A percentile compares a stretch with the other conserved stretches of the same genome.
These are phyloP conservation scores for Thera britannica DNA, from an alignment of 2,888 invertebrate species.

Conservation along the genomic window DNA sequence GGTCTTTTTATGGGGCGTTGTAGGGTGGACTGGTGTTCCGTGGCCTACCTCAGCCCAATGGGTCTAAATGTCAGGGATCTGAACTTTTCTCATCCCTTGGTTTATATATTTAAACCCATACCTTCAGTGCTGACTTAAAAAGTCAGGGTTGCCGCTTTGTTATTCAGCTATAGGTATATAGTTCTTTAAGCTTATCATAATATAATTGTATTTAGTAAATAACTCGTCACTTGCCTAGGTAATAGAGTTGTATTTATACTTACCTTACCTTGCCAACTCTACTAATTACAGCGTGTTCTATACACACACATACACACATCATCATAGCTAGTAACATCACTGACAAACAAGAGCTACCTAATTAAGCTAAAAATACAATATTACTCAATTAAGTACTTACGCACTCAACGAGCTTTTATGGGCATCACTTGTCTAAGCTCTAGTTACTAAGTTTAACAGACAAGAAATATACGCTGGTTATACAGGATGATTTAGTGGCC, in stretches of 20 bases:
- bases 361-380: conserved; percentile 38
- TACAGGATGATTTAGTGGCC: background rate
- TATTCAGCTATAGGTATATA: no score
- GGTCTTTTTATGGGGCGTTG: conserved; percentile 50
- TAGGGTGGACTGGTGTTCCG: conserved; percentile 33
- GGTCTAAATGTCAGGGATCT: conserved; percentile 51
- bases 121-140: conserved; percentile 11
- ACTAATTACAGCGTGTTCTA: background rate
- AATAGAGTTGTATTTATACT: no score
- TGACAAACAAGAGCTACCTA: conserved; percentile 26
- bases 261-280: no score
- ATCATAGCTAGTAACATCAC: conserved; percentile 4
- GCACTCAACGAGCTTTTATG: conserved; percentile 26
- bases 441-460: conserved; percentile 11
- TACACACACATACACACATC: conserved; percentile 15
- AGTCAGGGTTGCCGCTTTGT: conserved; percentile 8
- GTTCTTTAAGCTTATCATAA: no score
- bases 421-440: conserved; percentile 21
- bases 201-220: no score
- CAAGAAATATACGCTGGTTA: conserved; percentile 1
- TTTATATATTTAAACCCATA: conserved; percentile 22
- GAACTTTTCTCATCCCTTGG: conserved; percentile 27
- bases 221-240: no score
- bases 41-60: conserved; percentile 25
- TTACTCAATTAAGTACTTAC: conserved; percentile 27